Base-by-base conservation (phyloP, 2,797 vertebrate genomes). In the Micrastur ruficollis region DNA sequence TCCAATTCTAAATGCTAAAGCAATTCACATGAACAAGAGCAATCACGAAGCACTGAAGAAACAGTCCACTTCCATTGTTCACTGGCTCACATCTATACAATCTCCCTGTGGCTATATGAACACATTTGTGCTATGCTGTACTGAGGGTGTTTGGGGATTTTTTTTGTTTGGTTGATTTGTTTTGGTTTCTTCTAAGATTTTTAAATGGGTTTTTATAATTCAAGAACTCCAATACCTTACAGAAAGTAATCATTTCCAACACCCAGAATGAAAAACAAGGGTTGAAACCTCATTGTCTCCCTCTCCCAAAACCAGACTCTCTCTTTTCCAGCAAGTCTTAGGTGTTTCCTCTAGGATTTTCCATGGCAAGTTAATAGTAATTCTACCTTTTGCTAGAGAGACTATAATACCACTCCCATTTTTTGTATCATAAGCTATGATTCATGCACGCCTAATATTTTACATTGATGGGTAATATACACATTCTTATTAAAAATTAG, bases 401-500 rank as follows among this genome's bases (percentile, higher is more conserved):
- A 19, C 34, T 73, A 8, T 29, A 76, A 32, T 25, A 76, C 38
- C 71, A n/a, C 74, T 86, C 73, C 72, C 23, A 72, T 31, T 71
- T 94, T 91, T 71, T 32, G 11, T 29, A 50, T 62, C 49, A 42
- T 6, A 36, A 73, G 44, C 76, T 70, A 53, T 96, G 96, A 95
- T 63, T 95, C 95, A 96, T 3, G 11, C 0, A 11, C 5, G 0
- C 92, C 86, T 65, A 56, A 4, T 18, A 65, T 80, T 94, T 89
- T 56, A 62, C 36, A 80, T 5, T 14, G 59, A 32, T 78, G 61
- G 84, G n/a, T 87, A 89, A 74, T 34, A 85, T 0, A 32, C 7
- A 73, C 27, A 27, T 40, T 70, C 74, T 59, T 59, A 72, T 25
- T 47, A 74, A 76, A 94, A 92, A 96, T 65, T 67, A 94, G 96